phyloP scores from a whole-genome alignment of 37 sponge, comb jelly and placozoan species.

The Aplysina aerophoba region DNA sequence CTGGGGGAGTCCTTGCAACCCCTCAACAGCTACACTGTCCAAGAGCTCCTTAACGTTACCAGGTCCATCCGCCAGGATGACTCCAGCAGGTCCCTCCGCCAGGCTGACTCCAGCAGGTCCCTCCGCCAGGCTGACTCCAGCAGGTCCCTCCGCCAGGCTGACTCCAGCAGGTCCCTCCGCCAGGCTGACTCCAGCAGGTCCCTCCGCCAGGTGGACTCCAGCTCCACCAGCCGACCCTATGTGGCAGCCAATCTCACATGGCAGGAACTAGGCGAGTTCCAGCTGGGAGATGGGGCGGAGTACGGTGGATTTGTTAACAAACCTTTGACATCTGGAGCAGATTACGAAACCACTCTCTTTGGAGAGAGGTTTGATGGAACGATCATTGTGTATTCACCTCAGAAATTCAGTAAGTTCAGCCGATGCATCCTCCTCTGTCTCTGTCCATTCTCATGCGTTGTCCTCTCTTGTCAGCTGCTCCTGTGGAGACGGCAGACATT shows the following conservation, averaged over 20 bases:
- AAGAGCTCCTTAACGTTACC: slow-evolving; percentile 34
- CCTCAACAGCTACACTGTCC: slow-evolving; percentile 29
- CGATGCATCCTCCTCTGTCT: too few species aligned
- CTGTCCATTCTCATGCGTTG: too few species aligned
- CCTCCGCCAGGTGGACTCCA: not conserved
- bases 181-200: not conserved
- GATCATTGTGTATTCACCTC: not conserved
- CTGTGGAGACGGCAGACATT: not conserved
- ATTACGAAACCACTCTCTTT: slow-evolving; percentile 32
- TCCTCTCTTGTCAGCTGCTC: not conserved
- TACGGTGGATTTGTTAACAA: slow-evolving; percentile 55
- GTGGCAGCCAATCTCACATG: slow-evolving; percentile 41
- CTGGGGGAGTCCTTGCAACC: not conserved
- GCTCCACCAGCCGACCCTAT: slow-evolving; percentile 4
- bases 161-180: not conserved
- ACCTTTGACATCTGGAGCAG: slow-evolving; percentile 11
- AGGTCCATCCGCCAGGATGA: too few species aligned
- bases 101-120: not conserved
- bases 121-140: too few species aligned
- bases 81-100: not conserved
- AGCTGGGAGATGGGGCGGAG: slow-evolving; percentile 46
- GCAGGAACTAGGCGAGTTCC: slow-evolving; percentile 6
- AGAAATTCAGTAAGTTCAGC: not conserved
- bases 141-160: not conserved
- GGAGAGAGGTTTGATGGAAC: not conserved